A percentile compares a stretch with the other conserved stretches of the same genome.
Conservation (phyloP, 1,140 invertebrate genomes). For the Anastrepha obliqua region DNA sequence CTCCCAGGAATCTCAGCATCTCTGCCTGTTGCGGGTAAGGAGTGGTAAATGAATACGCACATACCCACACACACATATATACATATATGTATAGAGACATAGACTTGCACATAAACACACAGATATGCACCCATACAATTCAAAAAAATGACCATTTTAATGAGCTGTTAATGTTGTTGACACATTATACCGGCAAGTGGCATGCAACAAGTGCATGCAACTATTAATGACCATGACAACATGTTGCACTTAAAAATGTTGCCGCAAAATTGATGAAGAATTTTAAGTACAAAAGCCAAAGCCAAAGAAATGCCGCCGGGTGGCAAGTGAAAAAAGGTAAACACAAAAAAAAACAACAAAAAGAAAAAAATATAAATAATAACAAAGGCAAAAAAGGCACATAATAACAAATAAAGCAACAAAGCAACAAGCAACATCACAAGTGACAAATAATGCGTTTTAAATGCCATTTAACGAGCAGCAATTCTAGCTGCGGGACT, state of each 20-base stretch:
- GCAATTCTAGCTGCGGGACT: not conserved
- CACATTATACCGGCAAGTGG: not conserved
- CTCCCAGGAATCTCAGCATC: not conserved
- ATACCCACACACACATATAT: not conserved
- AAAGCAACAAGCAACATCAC: not conserved
- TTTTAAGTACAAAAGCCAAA: not conserved
- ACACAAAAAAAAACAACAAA: not conserved
- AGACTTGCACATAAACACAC: too few species aligned
- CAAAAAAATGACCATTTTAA: not conserved
- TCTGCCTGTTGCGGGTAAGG: not conserved
- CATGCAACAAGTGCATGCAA: not conserved
- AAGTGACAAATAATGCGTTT: constrained; percentile 17
- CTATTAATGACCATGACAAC: constrained; percentile 32
- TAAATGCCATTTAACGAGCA: constrained; percentile 14
- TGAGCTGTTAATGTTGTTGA: constrained; percentile 32
- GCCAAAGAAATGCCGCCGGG: not conserved
- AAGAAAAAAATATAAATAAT: too few species aligned
- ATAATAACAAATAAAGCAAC: too few species aligned
- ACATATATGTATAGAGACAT: too few species aligned
- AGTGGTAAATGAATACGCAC: not conserved
- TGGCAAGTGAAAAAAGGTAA: not conserved
- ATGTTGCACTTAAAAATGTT: constrained; percentile 37
- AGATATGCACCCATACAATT: too few species aligned
- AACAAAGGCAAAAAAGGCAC: too few species aligned
- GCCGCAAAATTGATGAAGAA: not conserved